Evolutionary conservation across 1,140 invertebrate genomes (phyloP), one percentile per base, ranked within the genome.

Genomic region (Hyles euphorbiae): DNA sequence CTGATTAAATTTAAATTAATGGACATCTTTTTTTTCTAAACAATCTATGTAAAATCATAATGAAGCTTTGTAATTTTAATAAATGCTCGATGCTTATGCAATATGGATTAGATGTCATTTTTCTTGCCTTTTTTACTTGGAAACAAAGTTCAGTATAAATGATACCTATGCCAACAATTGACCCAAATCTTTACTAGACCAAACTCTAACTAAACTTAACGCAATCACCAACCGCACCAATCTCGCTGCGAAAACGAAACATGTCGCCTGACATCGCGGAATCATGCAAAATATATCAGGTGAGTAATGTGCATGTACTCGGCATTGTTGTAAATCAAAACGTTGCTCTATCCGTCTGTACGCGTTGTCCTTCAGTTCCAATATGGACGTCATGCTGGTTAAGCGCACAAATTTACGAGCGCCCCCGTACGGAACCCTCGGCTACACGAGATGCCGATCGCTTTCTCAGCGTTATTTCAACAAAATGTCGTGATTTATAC

Each of bases 401-500:
- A 66, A 75, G 75, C 73, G 63, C 83, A 87, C 83, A 84, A 85
- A 88, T 88, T 88, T 88, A 88, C 81, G 85, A 84, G 64, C 78
- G 72, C 82, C 79, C 75, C 78, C 67, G 78, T 67, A 77, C 79
- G 68, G 74, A 64, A 72, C 70, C 70, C 65, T 64, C 65, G 65
- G 57, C 69, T 66, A 70, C 72, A 68, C 72, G 69, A 75, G 79
- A 82, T 82, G 68, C 79, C 73, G 78, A 87, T 81, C 77, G 74
- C 65, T 73, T 76, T 75, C 73, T 63, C 66, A 70, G 75, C 74
- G 74, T 83, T 83, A 86, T 86, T 86, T 83, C 74, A 79, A 87
- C 82, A 88, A 88, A 86, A 86, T 83, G 78, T 77, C 70, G 74
- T 88, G 80, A 86, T 86, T 86, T 86, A 85, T 86, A 76, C 74